Base-by-base conservation (phyloP, 1,140 invertebrate species). In the Matsumurasca onukii region DNA sequence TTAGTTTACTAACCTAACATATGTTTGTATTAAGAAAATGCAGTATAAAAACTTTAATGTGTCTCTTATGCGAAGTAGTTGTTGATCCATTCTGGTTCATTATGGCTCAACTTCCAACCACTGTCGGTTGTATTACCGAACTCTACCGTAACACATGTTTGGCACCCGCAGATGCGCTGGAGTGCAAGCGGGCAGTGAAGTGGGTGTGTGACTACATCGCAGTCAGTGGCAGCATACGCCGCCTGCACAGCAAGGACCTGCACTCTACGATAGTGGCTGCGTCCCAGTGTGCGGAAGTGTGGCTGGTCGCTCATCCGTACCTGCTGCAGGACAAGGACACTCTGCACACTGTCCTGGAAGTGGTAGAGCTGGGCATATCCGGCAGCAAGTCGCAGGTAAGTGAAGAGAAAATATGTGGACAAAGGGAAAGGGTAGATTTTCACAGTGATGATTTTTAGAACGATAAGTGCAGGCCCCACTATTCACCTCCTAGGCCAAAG, bases 161-260 rank as follows among this genome's bases (percentile, higher is more conserved):
- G n/a, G n/a, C n/a, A n/a, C n/a, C n/a, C 75, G 17, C 77, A 93
- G 91, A 94, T 83, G 89, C 89, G 57, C 80, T 92, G 71, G 93
- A 95, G 79, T 93, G 93, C 77, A 92, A 93, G 82, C 83, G 95
- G 75, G 92, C 94, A n/a, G 93, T 99, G 2, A 95, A 97, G 78
- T 97, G 97, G 95, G 87, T 99, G 64, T 97, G 95, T 81, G 95
- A 99, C 82, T 98, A 98, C 78, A 98, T 99, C 74, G n/a, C n/a
- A n/a, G 89, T 92, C 29, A 91, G 91, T 78, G 97, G 99, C 81
- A 98, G 98, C 82, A 95, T 90, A 71, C 86, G 96, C 63, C 94
- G 90, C 55, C 91, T 91, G 55, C 98, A 99, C 85, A 98, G 96
- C 5, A 94, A 95, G 80, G 97, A 99, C 83, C 86, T 99, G 66